Evolutionary conservation across 2,797 vertebrate genomes (phyloP).

Genomic region (Anableps anableps): DNA sequence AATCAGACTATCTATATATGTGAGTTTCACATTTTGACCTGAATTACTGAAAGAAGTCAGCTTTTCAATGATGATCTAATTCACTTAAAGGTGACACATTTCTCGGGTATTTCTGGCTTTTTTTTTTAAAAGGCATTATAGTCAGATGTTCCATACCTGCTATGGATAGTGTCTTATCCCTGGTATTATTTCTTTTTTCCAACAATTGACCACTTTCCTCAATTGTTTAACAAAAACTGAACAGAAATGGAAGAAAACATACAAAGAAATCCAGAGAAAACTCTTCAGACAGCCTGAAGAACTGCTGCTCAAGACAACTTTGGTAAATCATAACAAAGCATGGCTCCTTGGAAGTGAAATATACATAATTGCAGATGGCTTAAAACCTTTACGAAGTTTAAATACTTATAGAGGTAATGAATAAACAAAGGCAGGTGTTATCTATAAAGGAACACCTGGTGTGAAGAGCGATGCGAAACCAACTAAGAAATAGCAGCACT

Average conservation of each 20-base stretch:
- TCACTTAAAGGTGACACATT: not conserved
- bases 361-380: not conserved
- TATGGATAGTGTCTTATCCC: not conserved
- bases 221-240: not conserved
- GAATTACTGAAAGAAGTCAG: not conserved
- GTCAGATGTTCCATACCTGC: not conserved
- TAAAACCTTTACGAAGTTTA: not conserved
- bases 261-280: not conserved
- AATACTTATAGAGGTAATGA: not conserved
- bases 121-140: not conserved
- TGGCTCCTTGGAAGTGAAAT: not conserved
- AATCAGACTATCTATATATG: not conserved
- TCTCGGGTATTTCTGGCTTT: not conserved
- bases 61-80: not conserved
- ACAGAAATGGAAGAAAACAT: not conserved
- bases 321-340: not conserved
- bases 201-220: not conserved
- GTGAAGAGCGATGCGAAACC: not conserved
- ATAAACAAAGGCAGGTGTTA: constrained; percentile 6
- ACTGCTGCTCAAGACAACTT: not conserved
- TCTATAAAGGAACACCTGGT: not conserved
- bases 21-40: not conserved
- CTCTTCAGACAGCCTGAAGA: not conserved
- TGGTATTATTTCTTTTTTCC: not conserved
- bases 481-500: not conserved